phyloP scores from a whole-genome alignment of 2,888 invertebrate species.

The Cerastis rubricosa region DNA sequence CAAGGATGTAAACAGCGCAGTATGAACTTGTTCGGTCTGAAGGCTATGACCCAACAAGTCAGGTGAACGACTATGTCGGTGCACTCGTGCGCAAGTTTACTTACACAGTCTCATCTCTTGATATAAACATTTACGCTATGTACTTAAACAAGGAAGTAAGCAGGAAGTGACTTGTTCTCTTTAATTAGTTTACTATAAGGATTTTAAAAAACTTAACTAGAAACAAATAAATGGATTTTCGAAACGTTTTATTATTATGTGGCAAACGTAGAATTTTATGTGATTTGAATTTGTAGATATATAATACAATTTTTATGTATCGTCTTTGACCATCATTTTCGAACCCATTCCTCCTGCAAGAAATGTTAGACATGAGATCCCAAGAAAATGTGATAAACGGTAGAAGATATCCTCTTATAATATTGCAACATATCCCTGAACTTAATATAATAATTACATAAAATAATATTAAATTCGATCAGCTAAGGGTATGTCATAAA shows the following conservation, averaged over 20 bases:
- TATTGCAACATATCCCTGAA: not conserved
- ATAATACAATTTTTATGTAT: not conserved
- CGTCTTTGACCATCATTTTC: not conserved
- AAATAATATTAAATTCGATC: not conserved
- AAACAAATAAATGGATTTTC: constrained; percentile 33
- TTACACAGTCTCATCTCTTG: constrained; percentile 35
- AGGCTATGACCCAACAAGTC: constrained; percentile 56
- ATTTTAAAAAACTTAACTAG: constrained; percentile 39
- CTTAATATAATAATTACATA: not conserved
- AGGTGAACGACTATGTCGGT: constrained; percentile 26
- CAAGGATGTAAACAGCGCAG: constrained; percentile 60
- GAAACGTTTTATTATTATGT: not conserved
- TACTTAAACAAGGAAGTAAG: constrained; percentile 35
- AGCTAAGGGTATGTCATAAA: not conserved
- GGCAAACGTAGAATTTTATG: not conserved
- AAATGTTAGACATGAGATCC: not conserved
- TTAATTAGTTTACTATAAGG: constrained; percentile 30
- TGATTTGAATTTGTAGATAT: not conserved
- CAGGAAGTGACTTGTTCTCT: constrained; percentile 39
- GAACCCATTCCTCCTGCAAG: not conserved
- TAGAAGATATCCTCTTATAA: too few species aligned
- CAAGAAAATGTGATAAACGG: constrained; percentile 15
- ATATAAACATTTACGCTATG: constrained; percentile 23
- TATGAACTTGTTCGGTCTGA: constrained; percentile 62
- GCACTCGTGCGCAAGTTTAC: not conserved